Evolutionary conservation across 2,888 invertebrate species (phyloP), one percentile per base, ranked within the genome.

Genomic region (Drosophila demipolita): DNA sequence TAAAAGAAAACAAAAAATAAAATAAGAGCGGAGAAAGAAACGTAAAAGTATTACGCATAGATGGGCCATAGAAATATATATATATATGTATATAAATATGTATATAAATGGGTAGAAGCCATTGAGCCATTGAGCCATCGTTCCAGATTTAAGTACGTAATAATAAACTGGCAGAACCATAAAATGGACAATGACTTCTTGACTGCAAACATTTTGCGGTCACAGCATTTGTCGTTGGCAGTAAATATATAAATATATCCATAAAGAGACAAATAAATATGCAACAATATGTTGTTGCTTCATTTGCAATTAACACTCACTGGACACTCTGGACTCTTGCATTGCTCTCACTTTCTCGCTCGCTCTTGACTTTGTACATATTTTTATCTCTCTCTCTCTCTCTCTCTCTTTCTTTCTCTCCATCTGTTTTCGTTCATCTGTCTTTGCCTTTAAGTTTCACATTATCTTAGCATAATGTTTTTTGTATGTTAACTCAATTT

Each of bases 131-230:
- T 70, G 73, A 65, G 67, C 70, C 60, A 73, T 52, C 68, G 63
- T 70, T 73, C 73, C 29, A 65, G 64, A 54, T 67, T 62, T 66
- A 78, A 80, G 80, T 66, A 71, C 68, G 75, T 72, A 73, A 80
- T 82, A 80, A 83, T 82, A 74, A 75, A 80, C 80, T 75, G 73
- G 52, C 59, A 50, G 67, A 42, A 52, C 68, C 67, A 82, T 81
- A 82, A 81, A 82, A 80, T 83, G 77, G 77, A 67, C 66, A 65
- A 78, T 87, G 77, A 83, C 84, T 88, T 86, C 83, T 81, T 87
- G 73, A 83, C 84, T 88, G 84, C 89, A 84, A 83, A 88, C 89
- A 84, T 86, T 83, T 69, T 87, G 84, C 57, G 84, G 82, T 72
- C 62, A 58, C 69, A 69, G 71, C 9, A 69, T 73, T 66, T 74